Conservation (phyloP, 2,797 vertebrate genomes). For the Oreochromis mossambicus region DNA sequence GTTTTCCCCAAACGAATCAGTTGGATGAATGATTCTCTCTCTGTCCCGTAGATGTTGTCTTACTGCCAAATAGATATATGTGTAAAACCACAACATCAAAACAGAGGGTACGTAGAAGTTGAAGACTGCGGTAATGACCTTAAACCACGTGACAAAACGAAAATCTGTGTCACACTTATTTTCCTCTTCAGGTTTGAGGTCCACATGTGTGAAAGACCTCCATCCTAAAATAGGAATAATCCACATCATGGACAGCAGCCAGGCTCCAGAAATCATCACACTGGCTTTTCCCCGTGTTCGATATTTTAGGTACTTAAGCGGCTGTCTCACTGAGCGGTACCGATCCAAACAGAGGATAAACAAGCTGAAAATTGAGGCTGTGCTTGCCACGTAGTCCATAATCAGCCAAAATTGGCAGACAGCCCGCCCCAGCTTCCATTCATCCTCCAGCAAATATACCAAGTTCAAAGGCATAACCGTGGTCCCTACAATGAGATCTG, state of each 20-base stretch:
- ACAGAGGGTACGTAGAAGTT: constrained; percentile 95
- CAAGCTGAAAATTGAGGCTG: constrained; percentile 93
- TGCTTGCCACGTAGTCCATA: constrained; percentile 96
- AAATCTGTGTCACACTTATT: constrained; percentile 91
- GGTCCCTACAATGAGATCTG: constrained; percentile 89
- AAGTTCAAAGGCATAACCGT: constrained; percentile 94
- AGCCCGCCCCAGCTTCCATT: constrained; percentile 81
- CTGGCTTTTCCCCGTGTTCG: constrained; percentile 84
- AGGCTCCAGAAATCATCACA: constrained; percentile 83
- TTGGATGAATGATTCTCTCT: constrained; percentile 76
- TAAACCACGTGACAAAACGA: constrained; percentile 89
- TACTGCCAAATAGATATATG: constrained; percentile 86
- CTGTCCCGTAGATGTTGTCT: constrained; percentile 83
- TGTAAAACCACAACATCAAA: constrained; percentile 93
- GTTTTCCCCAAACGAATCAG: constrained; percentile 66
- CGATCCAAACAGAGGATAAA: constrained; percentile 92
- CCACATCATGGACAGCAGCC: constrained; percentile 90
- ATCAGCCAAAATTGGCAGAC: constrained; percentile 95
- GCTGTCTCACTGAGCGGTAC: constrained; percentile 90
- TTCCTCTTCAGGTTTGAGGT: constrained; percentile 75
- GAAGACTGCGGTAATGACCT: constrained; percentile 86
- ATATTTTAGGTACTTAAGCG: constrained; percentile 88
- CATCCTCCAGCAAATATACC: constrained; percentile 79
- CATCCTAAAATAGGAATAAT: constrained; percentile 91
- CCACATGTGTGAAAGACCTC: constrained; percentile 77